These are phyloP conservation scores for Craniophora ligustri DNA, from an alignment of 2,888 invertebrate species.

Conservation along the genomic window DNA sequence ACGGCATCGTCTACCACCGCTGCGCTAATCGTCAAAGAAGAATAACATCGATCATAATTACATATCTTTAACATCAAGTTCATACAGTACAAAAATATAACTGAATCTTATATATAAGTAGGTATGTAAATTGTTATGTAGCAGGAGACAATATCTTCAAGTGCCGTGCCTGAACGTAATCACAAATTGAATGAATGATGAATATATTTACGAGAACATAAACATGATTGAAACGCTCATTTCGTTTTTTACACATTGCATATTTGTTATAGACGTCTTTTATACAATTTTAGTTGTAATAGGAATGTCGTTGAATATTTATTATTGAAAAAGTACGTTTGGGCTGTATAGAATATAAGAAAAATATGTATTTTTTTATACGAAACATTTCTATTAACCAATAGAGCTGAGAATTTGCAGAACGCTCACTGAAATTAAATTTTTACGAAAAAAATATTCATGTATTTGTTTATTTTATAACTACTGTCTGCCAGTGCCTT, in stretches of 20 bases:
- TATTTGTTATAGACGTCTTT: slow-evolving; percentile 8
- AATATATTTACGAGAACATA: slow-evolving; percentile 62
- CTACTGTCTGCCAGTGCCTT: too few species aligned
- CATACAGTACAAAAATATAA: too few species aligned
- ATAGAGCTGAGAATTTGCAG: too few species aligned
- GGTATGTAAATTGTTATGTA: slow-evolving; percentile 37
- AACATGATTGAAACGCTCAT: slow-evolving; percentile 49
- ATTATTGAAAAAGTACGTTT: neutral
- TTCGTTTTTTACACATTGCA: slow-evolving; percentile 13
- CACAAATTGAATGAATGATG: slow-evolving; percentile 49
- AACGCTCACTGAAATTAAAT: too few species aligned
- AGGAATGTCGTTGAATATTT: neutral
- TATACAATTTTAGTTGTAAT: neutral
- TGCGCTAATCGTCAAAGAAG: too few species aligned
- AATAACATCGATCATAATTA: too few species aligned
- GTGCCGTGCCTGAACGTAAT: slow-evolving; percentile 44
- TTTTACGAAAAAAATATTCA: too few species aligned
- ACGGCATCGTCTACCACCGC: too few species aligned
- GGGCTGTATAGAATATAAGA: too few species aligned
- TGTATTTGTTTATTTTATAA: too few species aligned
- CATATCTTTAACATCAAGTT: slow-evolving; percentile 1
- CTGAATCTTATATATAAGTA: slow-evolving; percentile 44
- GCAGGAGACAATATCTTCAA: slow-evolving; percentile 50
- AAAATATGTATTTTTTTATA: too few species aligned
- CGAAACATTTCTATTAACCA: too few species aligned